Conservation (phyloP, 2,888 invertebrate genomes). For the Acleris laterana region DNA sequence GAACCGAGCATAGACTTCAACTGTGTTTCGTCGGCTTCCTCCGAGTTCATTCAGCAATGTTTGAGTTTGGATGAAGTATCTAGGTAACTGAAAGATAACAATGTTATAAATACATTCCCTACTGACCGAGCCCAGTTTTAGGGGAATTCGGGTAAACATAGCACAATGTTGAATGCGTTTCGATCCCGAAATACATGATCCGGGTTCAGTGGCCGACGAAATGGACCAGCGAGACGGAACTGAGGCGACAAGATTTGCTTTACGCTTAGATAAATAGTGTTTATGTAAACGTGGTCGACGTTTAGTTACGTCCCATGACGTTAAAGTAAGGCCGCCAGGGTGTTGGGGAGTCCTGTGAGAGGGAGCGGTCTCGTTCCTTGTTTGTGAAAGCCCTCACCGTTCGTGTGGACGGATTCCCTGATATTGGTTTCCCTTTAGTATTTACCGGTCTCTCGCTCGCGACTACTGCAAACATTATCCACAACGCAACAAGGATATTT, state of each 20-base stretch:
- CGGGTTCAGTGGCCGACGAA: slow-evolving; percentile 57
- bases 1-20: not conserved
- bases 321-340: too few relatives aligned
- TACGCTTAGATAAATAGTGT: slow-evolving; percentile 16
- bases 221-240: slow-evolving; percentile 39
- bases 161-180: slow-evolving; percentile 47
- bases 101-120: slow-evolving; percentile 48
- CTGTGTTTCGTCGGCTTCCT: not conserved
- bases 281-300: not conserved
- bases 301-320: not conserved
- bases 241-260: slow-evolving; percentile 23
- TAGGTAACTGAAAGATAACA: slow-evolving; percentile 31
- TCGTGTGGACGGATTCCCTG: slow-evolving; percentile 12
- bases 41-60: not conserved
- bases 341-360: too few relatives aligned
- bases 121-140: slow-evolving; percentile 58
- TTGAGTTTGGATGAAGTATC: slow-evolving; percentile 13
- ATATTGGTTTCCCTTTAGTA: slow-evolving; percentile 11
- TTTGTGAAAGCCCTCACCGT: slow-evolving; percentile 3
- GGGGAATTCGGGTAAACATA: slow-evolving; percentile 58
- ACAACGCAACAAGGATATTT: slow-evolving; percentile 18
- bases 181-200: slow-evolving; percentile 56
- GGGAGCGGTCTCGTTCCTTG: slow-evolving; percentile 5
- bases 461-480: not conserved
- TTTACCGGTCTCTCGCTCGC: slow-evolving; percentile 1